Base-by-base conservation (phyloP, 37 sponge, comb jelly and placozoan genomes). In the Halichondria panicea region DNA sequence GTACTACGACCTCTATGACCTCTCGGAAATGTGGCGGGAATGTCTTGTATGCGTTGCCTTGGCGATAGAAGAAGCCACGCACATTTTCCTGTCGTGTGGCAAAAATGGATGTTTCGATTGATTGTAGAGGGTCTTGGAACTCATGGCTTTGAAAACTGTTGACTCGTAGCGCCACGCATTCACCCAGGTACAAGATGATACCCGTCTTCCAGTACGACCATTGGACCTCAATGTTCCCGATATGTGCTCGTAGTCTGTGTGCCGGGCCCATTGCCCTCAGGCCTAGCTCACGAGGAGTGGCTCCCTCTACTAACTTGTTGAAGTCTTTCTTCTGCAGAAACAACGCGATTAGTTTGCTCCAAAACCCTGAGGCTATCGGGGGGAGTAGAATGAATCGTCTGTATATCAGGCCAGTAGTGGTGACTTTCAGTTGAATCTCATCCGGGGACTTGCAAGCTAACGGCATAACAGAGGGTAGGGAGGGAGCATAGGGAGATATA, bases 121-220 rank as follows among this genome's bases (percentile, higher is more conserved):
- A 36, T 38, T 66, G 21, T 70, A 56, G 66, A 1, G 77, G 77
- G 27, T 76, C 71, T 8, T 66, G 58, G 46, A 74, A 86, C 57
- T 78, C 81, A 39, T 75, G 53, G n/a, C 44, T 33, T 19, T 48
- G 24, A 3, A 86, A 19, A 52, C 87, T 74, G 75, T 81, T 81
- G 11, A 90, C 70, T 48, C 74, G 33, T 32, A 90, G 63, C 8
- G 85, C 36, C 0, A 74, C 45, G 7, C 43, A 52, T 18, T 81
- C 71, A 40, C 87, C 79, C 1, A 75, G 30, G n/a, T 66, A 55
- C 30, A 90, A 70, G n/a, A 79, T 55, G 44, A 90, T 74, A 0
- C 91, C 91, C 9, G 91, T 85, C 77, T 90, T 90, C 86, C 91
- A 90, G 77, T 85, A 90, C 32, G 28, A 28, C 91, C 87, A 85